Conservation (phyloP, 2,797 vertebrate genomes). For the Enteromius radiatus region DNA sequence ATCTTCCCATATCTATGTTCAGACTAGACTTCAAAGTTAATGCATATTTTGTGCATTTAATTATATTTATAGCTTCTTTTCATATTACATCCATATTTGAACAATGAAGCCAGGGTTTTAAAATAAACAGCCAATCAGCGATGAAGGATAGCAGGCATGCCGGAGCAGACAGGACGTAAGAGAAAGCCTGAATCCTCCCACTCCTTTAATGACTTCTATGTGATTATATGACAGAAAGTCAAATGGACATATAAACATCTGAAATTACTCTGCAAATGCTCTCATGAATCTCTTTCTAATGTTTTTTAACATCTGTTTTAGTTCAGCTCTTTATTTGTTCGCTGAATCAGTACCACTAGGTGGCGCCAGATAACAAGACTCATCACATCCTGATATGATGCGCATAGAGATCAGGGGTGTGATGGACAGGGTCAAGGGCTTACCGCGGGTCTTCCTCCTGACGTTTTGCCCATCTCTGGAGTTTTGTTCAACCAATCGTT, state of each 20-base stretch:
- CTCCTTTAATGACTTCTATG: neutral
- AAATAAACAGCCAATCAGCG: slow-evolving; percentile 22
- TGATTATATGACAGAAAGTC: slow-evolving; percentile 16
- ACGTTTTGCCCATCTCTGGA: slow-evolving; percentile 87
- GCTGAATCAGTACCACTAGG: slow-evolving; percentile 40
- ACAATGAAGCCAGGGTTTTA: slow-evolving; percentile 2
- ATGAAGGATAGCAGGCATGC: neutral
- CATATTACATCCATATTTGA: neutral
- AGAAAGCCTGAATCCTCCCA: neutral
- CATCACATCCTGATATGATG: neutral
- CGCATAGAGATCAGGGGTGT: slow-evolving; percentile 12
- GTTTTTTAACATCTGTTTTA: neutral
- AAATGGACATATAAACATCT: slow-evolving; percentile 23
- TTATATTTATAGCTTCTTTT: slow-evolving; percentile 20
- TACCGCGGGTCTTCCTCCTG: slow-evolving; percentile 90
- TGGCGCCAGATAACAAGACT: slow-evolving; percentile 46
- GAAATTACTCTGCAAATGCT: neutral
- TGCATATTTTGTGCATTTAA: neutral
- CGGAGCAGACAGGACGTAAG: neutral
- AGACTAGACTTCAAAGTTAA: neutral
- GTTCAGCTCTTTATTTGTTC: neutral
- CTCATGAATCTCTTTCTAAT: neutral
- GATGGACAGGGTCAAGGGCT: slow-evolving; percentile 66
- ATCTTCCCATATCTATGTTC: neutral
- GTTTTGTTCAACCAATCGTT: slow-evolving; percentile 99